Evolutionary conservation across 1,140 invertebrate species (phyloP), one percentile per base, ranked within the genome.

Genomic region (Drosophila murphyi): DNA sequence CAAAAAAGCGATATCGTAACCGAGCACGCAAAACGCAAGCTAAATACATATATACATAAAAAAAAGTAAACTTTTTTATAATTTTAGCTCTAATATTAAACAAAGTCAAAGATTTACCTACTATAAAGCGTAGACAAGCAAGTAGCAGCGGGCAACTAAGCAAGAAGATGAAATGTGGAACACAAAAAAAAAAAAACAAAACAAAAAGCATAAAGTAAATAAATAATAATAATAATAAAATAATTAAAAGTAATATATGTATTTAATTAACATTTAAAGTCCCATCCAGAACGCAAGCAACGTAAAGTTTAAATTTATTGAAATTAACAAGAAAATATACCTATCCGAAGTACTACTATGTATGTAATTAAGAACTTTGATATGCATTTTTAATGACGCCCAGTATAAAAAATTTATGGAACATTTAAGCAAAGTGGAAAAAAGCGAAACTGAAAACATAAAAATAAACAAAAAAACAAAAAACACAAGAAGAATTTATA

Each of bases 301-400:
- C 57, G 57, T 70, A 61, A 70, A 51, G 37, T 70, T 61, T 43
- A 69, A 69, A 70, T 35, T 70, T 74, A 61, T 68, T 68, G 52
- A 55, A 70, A 73, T 39, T 69, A 41, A 57, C 41, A 67, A 68
- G 7, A 59, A 37, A 39, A 68, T 50, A 75, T 59, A 55, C 54
- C 45, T 71, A 71, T 54, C 12, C 59, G 47, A 64, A 63, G 55
- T 74, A n/a, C 10, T n/a, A 43, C 39, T 43, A 41, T 74, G 47
- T 71, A 56, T 75, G 68, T 75, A 75, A 71, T 64, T 75, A 75
- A 87, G 79, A 88, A 82, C 79, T 87, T 87, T 87, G 82, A 87
- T 87, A 87, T 83, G 83, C 83, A 88, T 87, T 87, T 88, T 88
- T 82, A 86, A 87, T 64, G 54, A 80, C 76, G 83, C 83, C 83